Base-by-base conservation (phyloP, 2,888 invertebrate genomes). In the Synanthedon formicaeformis region DNA sequence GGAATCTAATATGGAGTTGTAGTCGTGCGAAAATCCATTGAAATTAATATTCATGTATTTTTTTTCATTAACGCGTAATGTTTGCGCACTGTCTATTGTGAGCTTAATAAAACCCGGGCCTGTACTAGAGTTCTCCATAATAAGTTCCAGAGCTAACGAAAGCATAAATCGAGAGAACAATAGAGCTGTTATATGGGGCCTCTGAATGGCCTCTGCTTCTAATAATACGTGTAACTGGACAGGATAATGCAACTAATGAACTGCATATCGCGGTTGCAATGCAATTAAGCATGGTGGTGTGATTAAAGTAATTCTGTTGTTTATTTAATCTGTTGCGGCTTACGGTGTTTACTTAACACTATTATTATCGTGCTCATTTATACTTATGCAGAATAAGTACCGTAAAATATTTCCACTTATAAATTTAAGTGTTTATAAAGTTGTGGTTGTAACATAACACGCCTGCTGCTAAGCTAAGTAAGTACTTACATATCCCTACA, bases 241-340 rank as follows among this genome's bases (percentile, higher is more conserved):
- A 54, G 60, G 56, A 63, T 61, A 62, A 62, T 57, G 57, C 56
- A 57, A 53, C 55, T 56, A 54, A 54, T 45, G 62, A 61, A 62
- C 59, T 56, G 55, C 52, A 56, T 55, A 56, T 56, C 55, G 57
- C 55, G 52, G 57, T 53, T 12, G 54, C 51, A 45, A 18, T 53
- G 50, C 56, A 55, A 60, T 56, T 56, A 57, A 57, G 45, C 48
- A 52, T 49, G 27, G 53, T 45, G 13, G 53, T 45, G 45, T 54
- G 34, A 52, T 52, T 51, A 40, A 54, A 51, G 52, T 27, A 49
- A 50, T 53, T 52, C 54, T 18, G 12, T 48, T 51, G 12, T 40
- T 12, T 52, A 40, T 52, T 51, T 54, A 50, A 48, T 34, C 40
- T 18, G 23, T 51, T 40, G 48, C 34, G 13, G 51, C 13, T 41